Evolutionary conservation across 2,888 invertebrate species (phyloP).

Genomic region (Nyleta sp.): DNA sequence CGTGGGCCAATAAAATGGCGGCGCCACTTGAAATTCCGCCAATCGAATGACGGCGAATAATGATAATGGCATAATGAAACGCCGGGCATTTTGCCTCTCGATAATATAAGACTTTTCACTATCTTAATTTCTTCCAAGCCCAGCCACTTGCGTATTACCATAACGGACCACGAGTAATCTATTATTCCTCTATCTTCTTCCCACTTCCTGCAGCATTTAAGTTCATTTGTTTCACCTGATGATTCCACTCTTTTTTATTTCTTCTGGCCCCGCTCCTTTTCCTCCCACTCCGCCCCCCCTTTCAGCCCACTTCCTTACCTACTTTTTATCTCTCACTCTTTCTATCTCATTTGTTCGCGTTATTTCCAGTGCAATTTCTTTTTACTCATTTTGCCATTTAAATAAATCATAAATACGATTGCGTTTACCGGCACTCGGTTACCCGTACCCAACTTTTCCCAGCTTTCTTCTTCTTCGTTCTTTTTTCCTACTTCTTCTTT

Average conservation of each 20-base stretch:
- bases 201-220: conserved; percentile 60
- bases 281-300: not conserved
- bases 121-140: conserved; percentile 71
- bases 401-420: conserved; percentile 80
- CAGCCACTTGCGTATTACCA: conserved; percentile 70
- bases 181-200: conserved; percentile 70
- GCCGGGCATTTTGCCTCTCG: conserved; percentile 59
- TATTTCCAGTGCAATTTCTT: conserved; percentile 59
- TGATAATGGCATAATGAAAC: conserved; percentile 62
- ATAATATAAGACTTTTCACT: conserved; percentile 67
- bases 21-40: conserved; percentile 56
- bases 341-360: conserved; percentile 62
- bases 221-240: conserved; percentile 67
- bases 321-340: conserved; percentile 46
- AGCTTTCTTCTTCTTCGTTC: conserved; percentile 50
- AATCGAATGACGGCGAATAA: conserved; percentile 55
- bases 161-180: conserved; percentile 73
- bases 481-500: conserved; percentile 44
- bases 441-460: conserved; percentile 56
- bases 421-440: conserved; percentile 69
- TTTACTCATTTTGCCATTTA: conserved; percentile 71
- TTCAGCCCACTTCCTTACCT: conserved; percentile 28
- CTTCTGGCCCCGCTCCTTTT: conserved; percentile 17
- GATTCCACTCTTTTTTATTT: conserved; percentile 56
- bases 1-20: conserved; percentile 29